Evolutionary conservation across 2,888 invertebrate species (phyloP).

Genomic region (Euspilapteryx auroguttella): DNA sequence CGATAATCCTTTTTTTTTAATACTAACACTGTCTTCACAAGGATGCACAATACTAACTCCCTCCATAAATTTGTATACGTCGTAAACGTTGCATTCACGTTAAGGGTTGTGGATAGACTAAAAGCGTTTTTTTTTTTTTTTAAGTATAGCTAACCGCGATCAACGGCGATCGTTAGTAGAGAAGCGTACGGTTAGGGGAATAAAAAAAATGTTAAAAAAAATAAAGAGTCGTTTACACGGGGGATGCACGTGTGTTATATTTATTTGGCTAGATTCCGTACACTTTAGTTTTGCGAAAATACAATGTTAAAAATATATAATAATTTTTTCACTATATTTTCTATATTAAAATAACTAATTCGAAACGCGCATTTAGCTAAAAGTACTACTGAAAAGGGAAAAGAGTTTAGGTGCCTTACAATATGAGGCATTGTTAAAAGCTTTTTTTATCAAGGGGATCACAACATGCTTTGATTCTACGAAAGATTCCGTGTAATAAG

Average conservation of each 20-base stretch:
- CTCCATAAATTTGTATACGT: constrained; percentile 23
- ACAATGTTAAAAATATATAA: too few species aligned
- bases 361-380: too few species aligned
- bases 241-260: constrained; percentile 59
- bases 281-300: too few species aligned
- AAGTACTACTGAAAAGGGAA: too few species aligned
- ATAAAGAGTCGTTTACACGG: constrained; percentile 29
- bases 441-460: constrained; percentile 29
- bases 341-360: too few species aligned
- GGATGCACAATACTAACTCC: constrained; percentile 59
- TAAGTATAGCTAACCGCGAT: too few species aligned
- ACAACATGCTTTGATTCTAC: constrained; percentile 40
- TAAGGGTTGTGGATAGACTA: constrained; percentile 57
- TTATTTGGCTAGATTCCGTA: too few species aligned
- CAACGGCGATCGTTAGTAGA: constrained; percentile 44
- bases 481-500: too few species aligned
- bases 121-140: too few species aligned
- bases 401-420: too few species aligned
- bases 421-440: too few species aligned
- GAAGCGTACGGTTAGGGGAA: constrained; percentile 47
- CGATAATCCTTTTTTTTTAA: constrained; percentile 26
- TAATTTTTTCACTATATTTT: too few species aligned
- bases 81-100: constrained; percentile 31
- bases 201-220: constrained; percentile 13
- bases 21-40: constrained; percentile 15